Conservation (phyloP, 1,140 invertebrate species). For the Rhyzopertha dominica region DNA sequence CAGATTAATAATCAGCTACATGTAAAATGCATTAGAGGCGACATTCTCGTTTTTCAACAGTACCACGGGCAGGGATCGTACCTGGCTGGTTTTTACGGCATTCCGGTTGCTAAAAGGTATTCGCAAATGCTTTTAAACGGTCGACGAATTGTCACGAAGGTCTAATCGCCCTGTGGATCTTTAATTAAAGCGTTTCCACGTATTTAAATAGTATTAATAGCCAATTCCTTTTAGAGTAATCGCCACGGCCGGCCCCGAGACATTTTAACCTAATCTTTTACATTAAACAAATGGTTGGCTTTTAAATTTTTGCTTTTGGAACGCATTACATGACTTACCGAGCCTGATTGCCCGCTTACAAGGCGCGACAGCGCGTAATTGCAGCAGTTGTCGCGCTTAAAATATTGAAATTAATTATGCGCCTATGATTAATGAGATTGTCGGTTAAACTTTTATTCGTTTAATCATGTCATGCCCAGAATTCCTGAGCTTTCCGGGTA, state of each 20-base stretch:
- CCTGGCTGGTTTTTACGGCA: constrained; percentile 2
- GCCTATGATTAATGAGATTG: too few relatives aligned
- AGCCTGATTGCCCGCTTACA: too few relatives aligned
- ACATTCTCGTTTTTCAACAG: constrained; percentile 20
- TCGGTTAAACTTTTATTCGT: too few relatives aligned
- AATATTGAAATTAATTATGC: too few relatives aligned
- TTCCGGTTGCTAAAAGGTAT: not conserved
- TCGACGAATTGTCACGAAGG: not conserved
- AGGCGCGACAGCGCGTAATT: too few relatives aligned
- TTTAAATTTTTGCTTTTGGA: too few relatives aligned
- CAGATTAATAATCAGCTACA: constrained; percentile 36
- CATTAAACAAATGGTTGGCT: constrained; percentile 28
- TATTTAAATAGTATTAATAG: constrained; percentile 41
- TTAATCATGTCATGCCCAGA: too few relatives aligned
- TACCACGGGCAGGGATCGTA: constrained; percentile 3
- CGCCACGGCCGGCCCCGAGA: constrained; percentile 27
- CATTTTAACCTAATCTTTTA: constrained; percentile 34
- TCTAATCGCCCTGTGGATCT: not conserved
- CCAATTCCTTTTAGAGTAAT: constrained; percentile 40
- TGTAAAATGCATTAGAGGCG: constrained; percentile 35
- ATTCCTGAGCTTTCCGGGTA: too few relatives aligned
- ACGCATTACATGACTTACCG: too few relatives aligned
- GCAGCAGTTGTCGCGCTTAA: too few relatives aligned
- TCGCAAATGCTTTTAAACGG: not conserved
- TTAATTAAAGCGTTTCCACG: constrained; percentile 28